A percentile compares a stretch with the other conserved stretches of the same genome.
Evolutionary conservation across 2,888 invertebrate genomes (phyloP).

Genomic region (Theretra japonica): DNA sequence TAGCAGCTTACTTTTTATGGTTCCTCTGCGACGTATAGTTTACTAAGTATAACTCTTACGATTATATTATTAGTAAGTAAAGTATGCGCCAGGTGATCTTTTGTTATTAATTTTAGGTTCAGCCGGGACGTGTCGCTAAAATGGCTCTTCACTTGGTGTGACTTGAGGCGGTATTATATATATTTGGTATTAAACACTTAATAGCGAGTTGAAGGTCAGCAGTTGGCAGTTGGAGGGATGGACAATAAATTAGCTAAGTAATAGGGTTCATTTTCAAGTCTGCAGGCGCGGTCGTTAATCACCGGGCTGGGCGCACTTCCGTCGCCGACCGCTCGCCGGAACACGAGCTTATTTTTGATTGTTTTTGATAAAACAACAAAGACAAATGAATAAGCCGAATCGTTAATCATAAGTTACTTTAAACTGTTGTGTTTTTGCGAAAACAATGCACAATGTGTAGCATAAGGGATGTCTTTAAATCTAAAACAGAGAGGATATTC

Average conservation of each 20-base stretch:
- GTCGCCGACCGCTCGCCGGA: constrained; percentile 69
- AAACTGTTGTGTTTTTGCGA: constrained; percentile 52
- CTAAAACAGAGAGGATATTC: background rate
- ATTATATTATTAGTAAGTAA: background rate
- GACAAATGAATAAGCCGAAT: constrained; percentile 72
- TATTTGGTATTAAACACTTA: constrained; percentile 3
- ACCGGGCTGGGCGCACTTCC: constrained; percentile 65
- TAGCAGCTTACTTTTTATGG: background rate
- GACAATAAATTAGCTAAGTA: constrained; percentile 67
- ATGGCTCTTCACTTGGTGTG: background rate
- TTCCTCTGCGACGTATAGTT: background rate
- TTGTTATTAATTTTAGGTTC: background rate
- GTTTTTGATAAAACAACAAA: constrained; percentile 82
- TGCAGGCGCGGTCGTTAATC: constrained; percentile 76
- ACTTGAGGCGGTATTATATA: background rate
- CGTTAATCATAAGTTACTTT: constrained; percentile 72
- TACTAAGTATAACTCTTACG: background rate
- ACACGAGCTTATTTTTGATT: constrained; percentile 79
- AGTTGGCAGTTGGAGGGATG: constrained; percentile 62
- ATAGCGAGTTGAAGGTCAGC: constrained; percentile 55
- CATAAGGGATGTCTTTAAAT: background rate
- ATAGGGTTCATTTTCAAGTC: constrained; percentile 79
- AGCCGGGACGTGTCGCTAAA: constrained; percentile 1
- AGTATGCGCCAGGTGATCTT: no score
- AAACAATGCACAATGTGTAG: background rate